Evolutionary conservation across 2,888 invertebrate species (phyloP), one percentile per base, ranked within the genome.

Genomic region (Platerodrilus igneus): DNA sequence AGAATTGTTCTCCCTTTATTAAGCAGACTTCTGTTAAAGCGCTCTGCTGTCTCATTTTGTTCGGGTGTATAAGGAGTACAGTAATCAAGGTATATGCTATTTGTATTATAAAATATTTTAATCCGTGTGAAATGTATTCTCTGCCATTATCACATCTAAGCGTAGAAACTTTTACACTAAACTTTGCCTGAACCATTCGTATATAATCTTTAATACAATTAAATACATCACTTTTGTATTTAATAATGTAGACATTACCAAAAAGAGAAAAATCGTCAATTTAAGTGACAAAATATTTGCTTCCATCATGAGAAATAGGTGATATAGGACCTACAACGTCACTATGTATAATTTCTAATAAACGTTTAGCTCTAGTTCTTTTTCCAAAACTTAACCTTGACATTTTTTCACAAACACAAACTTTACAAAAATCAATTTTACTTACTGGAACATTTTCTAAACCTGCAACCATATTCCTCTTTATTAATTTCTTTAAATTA

Each of bases 341-440:
- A 7, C 11, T 26, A 14, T 26, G 26, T 14, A 26, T 14, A 11
- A 26, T 26, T 26, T 26, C 26, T 11, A 26, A 13, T 3, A 26
- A 13, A 11, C 11, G 7, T 8, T 26, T 26, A 9, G 8, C 9
- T 9, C 3, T 26, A 13, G 26, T 26, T 26, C 10, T 26, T 26
- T 11, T 26, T 6, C 11, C 13, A 26, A 26, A 26, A 5, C 13
- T 4, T 26, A 5, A 7, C 14, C 9, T 26, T 7, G 13, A 13
- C 10, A 26, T 26, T 26, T 26, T n/a, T 14, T 14, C 14, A 10
- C 13, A 13, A n/a, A 13, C 13, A 26, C 26, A 26, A n/a, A 14
- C 13, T 26, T 26, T 8, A 26, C 26, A 26, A 26, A 26, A 34
- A n/a, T 26, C 26, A 11, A 26, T 13, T 26, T 26, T 9, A n/a